Conservation (phyloP, 2,888 invertebrate genomes). For the Drosophila mimetica region DNA sequence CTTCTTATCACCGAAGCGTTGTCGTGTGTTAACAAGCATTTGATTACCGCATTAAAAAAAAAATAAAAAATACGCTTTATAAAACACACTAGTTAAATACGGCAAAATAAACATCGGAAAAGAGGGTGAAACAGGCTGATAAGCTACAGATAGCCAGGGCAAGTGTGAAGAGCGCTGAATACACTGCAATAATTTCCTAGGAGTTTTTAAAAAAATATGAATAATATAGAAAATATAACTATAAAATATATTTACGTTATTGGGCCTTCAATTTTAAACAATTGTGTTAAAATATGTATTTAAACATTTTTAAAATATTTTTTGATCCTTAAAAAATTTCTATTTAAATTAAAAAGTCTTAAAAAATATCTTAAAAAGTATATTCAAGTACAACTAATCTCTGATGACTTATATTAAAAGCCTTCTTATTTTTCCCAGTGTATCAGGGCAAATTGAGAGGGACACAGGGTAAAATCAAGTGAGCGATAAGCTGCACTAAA, state of each 20-base stretch:
- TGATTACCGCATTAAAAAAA: conserved; percentile 72
- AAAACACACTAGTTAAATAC: conserved; percentile 60
- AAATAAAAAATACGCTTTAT: conserved; percentile 12
- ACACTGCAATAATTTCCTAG: conserved; percentile 6
- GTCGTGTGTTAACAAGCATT: conserved; percentile 66
- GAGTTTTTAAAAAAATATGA: no score
- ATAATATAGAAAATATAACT: no score
- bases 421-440: not conserved
- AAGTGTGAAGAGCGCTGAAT: conserved; percentile 32
- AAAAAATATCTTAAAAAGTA: no score
- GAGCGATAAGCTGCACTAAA: conserved; percentile 37
- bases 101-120: conserved; percentile 16
- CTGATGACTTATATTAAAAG: no score
- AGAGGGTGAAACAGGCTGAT: conserved; percentile 13
- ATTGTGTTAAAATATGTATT: no score
- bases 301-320: no score
- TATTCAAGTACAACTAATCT: no score
- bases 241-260: no score
- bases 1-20: conserved; percentile 29
- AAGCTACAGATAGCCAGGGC: conserved; percentile 22
- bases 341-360: no score
- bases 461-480: conserved; percentile 23
- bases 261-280: no score
- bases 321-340: no score
- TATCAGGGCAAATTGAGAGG: not conserved